Evolutionary conservation across 2,888 invertebrate species (phyloP).

Genomic region (Mechanitis mazaeus): DNA sequence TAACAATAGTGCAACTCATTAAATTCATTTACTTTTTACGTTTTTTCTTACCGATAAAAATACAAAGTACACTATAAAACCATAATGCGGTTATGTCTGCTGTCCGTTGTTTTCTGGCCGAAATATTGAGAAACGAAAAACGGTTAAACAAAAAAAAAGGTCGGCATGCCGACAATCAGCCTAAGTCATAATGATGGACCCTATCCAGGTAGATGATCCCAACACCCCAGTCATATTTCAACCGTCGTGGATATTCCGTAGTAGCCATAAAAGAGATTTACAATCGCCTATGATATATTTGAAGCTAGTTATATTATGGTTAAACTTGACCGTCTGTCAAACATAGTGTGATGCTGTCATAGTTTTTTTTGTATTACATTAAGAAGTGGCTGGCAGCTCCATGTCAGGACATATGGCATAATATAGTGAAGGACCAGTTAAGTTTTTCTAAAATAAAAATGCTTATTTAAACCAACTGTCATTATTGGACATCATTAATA

Average conservation of each 20-base stretch:
- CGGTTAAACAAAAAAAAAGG: slow-evolving; percentile 47
- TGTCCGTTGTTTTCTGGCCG: slow-evolving; percentile 52
- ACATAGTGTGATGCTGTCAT: slow-evolving; percentile 53
- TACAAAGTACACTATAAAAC: slow-evolving; percentile 40
- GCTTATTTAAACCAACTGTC: slow-evolving; percentile 42
- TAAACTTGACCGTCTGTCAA: slow-evolving; percentile 64
- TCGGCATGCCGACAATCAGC: slow-evolving; percentile 71
- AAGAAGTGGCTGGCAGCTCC: slow-evolving; percentile 50
- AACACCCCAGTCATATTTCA: slow-evolving; percentile 70
- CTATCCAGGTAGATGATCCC: slow-evolving; percentile 65
- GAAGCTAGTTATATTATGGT: slow-evolving; percentile 58
- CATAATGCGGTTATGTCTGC: slow-evolving; percentile 42
- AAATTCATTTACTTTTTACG: slow-evolving; percentile 32
- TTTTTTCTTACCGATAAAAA: slow-evolving; percentile 45
- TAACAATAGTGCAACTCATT: slow-evolving; percentile 15
- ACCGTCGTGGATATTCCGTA: slow-evolving; percentile 63
- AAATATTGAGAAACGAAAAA: slow-evolving; percentile 50
- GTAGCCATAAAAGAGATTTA: slow-evolving; percentile 73
- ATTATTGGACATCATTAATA: slow-evolving; percentile 35
- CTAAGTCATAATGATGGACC: slow-evolving; percentile 67
- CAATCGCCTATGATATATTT: slow-evolving; percentile 63
- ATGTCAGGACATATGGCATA: slow-evolving; percentile 62
- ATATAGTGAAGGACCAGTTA: slow-evolving; percentile 32
- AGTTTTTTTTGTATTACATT: slow-evolving; percentile 57
- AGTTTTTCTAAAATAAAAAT: slow-evolving; percentile 27